phyloP scores from a whole-genome alignment of 2,888 invertebrate genomes.

The Limnephilus rhombicus region DNA sequence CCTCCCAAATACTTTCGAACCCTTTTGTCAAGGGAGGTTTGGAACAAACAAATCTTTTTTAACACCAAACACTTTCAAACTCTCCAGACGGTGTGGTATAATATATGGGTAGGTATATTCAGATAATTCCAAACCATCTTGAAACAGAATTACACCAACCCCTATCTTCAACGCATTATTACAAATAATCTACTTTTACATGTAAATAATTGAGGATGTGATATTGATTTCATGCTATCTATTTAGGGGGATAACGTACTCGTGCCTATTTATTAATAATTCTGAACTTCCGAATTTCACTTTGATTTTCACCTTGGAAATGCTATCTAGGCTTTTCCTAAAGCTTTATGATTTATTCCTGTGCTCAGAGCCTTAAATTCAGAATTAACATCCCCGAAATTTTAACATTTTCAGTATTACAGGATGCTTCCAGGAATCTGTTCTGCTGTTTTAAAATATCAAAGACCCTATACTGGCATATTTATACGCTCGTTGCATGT shows the following conservation, averaged over 20 bases:
- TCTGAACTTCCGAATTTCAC: too few relatives aligned
- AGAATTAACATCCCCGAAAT: neutral
- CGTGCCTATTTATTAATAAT: neutral
- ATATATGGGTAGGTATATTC: neutral
- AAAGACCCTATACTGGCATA: neutral
- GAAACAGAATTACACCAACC: neutral
- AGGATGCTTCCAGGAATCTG: neutral
- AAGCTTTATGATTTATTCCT: conserved; percentile 7
- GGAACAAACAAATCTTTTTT: neutral
- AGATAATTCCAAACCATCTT: too few relatives aligned
- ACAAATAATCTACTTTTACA: neutral
- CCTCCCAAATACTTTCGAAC: neutral
- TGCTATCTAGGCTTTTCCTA: neutral
- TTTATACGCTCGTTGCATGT: neutral
- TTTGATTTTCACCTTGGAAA: neutral
- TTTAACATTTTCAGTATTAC: neutral
- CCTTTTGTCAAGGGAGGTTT: neutral
- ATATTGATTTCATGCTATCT: neutral
- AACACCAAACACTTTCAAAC: neutral
- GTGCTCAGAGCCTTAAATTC: neutral
- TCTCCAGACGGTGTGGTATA: neutral
- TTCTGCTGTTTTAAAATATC: neutral
- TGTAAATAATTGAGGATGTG: neutral
- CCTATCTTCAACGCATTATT: neutral
- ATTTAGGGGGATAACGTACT: neutral